Evolutionary conservation across 1,140 invertebrate species (phyloP), one percentile per base, ranked within the genome.

Genomic region (Stenopsyche tienmushanensis): DNA sequence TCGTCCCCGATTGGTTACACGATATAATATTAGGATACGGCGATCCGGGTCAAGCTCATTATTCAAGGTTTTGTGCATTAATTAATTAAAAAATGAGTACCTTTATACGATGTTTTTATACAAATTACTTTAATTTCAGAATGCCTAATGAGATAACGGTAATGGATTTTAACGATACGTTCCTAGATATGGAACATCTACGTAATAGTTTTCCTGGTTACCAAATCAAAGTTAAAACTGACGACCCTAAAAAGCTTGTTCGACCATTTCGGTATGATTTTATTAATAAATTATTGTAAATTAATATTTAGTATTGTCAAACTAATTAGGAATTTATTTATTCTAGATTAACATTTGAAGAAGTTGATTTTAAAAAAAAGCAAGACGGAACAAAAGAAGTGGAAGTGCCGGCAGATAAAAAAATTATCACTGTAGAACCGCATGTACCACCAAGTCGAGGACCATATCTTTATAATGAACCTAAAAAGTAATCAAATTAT

Each of bases 91-190:
- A 34, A 34, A 34, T 34, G 13, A 13, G 13, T 34, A 7, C 29
- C 5, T 34, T 34, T 34, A 15, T 7, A 47, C 7, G n/a, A 49
- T 17, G 10, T 49, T 49, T 7, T 49, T 8, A n/a, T n/a, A 9
- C 34, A 41, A 41, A 49, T 3, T 71, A 47, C 7, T 8, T 71
- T 34, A 5, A 53, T 42, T 67, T 44, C 55, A 81, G 79, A 64
- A 80, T 82, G 79, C 78, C 80, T 1, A 80, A 81, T 45, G 80
- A 81, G 60, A 81, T 81, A 34, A 74, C 77, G 0, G 89, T 84
- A 1, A 82, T 99, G 76, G 94, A 99, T 79, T 99, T 98, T 76
- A 98, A 98, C 75, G 98, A 99, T 75, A 99, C 98, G 0, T 99
- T 99, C 73, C 82, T 99, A 47, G 86, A 93, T 71, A 88, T 92